Conservation (phyloP, 1,140 invertebrate species). For the Nebria ingens region DNA sequence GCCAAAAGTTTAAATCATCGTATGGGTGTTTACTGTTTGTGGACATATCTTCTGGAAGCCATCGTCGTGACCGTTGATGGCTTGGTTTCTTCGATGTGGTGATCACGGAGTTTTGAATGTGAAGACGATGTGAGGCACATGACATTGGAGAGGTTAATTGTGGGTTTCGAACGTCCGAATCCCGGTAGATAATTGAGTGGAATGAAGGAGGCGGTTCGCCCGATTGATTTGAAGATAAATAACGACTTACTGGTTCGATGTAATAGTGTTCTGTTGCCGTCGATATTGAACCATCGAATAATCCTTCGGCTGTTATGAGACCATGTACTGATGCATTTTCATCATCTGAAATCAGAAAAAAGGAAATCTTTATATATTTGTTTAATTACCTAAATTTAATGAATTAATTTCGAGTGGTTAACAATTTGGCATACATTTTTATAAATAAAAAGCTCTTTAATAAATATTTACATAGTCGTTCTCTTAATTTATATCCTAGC, state of each 20-base stretch:
- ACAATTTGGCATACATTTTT: no score
- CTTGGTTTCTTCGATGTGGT: conserved; percentile 16
- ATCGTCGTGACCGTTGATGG: conserved; percentile 36
- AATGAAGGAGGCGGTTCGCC: conserved; percentile 39
- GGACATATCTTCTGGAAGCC: conserved; percentile 38
- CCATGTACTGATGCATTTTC: conserved; percentile 75
- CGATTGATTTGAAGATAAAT: conserved; percentile 42
- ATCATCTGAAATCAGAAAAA: conserved; percentile 65
- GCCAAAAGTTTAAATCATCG: conserved; percentile 20
- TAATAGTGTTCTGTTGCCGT: conserved; percentile 70
- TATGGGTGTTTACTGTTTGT: conserved; percentile 28
- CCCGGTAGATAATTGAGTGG: conserved; percentile 76
- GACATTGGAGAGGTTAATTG: conserved; percentile 21
- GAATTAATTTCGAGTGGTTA: no score
- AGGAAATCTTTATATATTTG: no score
- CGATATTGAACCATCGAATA: conserved; percentile 80
- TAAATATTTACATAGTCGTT: no score
- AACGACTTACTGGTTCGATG: conserved; percentile 73
- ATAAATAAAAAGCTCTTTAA: no score
- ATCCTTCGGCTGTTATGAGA: conserved; percentile 71
- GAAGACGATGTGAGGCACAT: conserved; percentile 48
- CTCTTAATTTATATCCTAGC: no score
- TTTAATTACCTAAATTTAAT: no score
- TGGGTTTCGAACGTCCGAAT: conserved; percentile 66
- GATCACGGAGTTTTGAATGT: conserved; percentile 35